Evolutionary conservation across 2,113 vertebrate species (phyloP), one percentile per base, ranked within the genome.

Genomic region (Ceuthmochares aereus): DNA sequence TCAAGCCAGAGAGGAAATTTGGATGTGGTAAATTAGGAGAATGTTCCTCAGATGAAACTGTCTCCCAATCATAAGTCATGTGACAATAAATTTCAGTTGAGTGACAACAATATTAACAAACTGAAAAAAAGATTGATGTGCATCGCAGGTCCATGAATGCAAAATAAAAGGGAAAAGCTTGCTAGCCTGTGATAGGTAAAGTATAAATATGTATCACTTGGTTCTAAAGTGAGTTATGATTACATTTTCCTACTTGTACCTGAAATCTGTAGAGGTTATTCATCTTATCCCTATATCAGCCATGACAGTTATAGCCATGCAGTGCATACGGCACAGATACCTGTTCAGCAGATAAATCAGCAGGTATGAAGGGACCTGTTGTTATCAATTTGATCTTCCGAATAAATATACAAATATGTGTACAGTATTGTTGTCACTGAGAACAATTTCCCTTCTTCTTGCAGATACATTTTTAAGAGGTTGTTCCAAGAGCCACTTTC

Each of bases 171-270:
- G 49, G 89, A 96, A 96, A 97, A 87, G 95, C 92, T 95, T 96
- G 90, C 95, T 90, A 97, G 64, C 62, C 89, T 37, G 67, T 84
- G 70, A 96, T 96, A 95, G 95, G 93, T 89, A 89, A 95, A 91
- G 92, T 94, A 97, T 97, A 98, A 98, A 98, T 98, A 98, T 98
- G 98, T 96, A 98, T 97, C 96, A 68, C 95, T 93, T 58, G 95
- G 95, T 97, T 96, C 98, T 90, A 91, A 95, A 96, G 97, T 98
- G 98, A 98, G 95, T 97, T 98, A 98, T 96, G 97, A 97, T 98
- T 98, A 97, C 97, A 95, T 98, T 98, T 98, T 97, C 97, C 96
- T 96, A 73, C 96, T 95, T 90, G 97, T 95, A 97, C 96, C 97
- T 98, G 98, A 97, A 95, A 96, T 96, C 97, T 95, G 97, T 96